Base-by-base conservation (phyloP, 2,113 vertebrate genomes). In the Ariopsis seemanni region DNA sequence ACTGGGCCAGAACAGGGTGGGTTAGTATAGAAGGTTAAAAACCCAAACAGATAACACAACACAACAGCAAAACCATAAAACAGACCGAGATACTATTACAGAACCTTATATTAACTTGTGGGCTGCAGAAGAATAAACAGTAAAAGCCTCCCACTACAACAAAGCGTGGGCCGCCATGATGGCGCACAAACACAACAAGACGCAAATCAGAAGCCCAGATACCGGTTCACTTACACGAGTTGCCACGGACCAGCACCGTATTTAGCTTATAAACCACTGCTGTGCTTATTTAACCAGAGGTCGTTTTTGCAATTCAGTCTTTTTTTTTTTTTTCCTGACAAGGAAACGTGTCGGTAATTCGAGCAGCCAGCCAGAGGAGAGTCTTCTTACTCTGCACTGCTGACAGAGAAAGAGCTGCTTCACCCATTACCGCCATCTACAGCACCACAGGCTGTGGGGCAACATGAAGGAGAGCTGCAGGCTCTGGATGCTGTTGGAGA, bases 121-220 rank as follows among this genome's bases (percentile, higher is more conserved):
- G 48, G 7, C 27, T 10, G 52, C 11, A 27, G 25, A 27, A 15
- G 11, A n/a, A 0, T 42, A 42, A 4, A 42, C 3, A 42, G 42
- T 42, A 8, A 27, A 57, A 5, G 25, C 14, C 52, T 57, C 10
- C 52, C 14, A 82, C 0, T 18, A 25, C 30, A 25, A 14, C 57
- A 18, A 11, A 4, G 57, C 27, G 11, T 2, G 9, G 34, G 34
- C 30, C 30, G 57, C 79, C 57, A 62, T 7, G 18, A 62, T 82
- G 79, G 62, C 58, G 79, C 79, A 82, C 79, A 62, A 22, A 82
- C 79, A 82, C 25, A 62, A 11, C 77, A 79, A 55, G n/a, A 18
- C 53, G 52, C 50, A 77, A 8, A 79, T 53, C 50, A 65, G 6
- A 52, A 52, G 60, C 63, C 15, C 82, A 34, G 42, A 71, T 55